phyloP scores from a whole-genome alignment of 2,113 vertebrate species.

The Sus scrofa region T2T-Sscrofa CM000812.6:100950001-100950500 shows the following conservation, averaged over 20 bases:
- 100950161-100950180: conserved; percentile 69
- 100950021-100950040: conserved; percentile 45
- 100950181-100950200: conserved; percentile 72
- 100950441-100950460: conserved; percentile 81
- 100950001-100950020: conserved; percentile 70
- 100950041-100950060: conserved; percentile 72
- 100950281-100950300: conserved; percentile 38
- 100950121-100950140: conserved; percentile 80
- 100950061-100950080: conserved; percentile 58
- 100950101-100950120: conserved; percentile 77
- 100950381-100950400: conserved; percentile 72
- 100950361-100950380: conserved; percentile 61
- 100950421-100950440: conserved; percentile 73
- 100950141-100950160: conserved; percentile 76
- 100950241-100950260: conserved; percentile 68
- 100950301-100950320: conserved; percentile 63
- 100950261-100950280: conserved; percentile 74
- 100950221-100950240: conserved; percentile 67
- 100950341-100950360: conserved; percentile 57
- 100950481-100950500: conserved; percentile 69
- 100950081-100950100: conserved; percentile 71
- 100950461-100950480: conserved; percentile 74
- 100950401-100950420: conserved; percentile 56
- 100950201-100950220: conserved; percentile 72
- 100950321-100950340: conserved; percentile 65